Conservation (phyloP, 2,113 vertebrate species). For the Strix aluco region DNA sequence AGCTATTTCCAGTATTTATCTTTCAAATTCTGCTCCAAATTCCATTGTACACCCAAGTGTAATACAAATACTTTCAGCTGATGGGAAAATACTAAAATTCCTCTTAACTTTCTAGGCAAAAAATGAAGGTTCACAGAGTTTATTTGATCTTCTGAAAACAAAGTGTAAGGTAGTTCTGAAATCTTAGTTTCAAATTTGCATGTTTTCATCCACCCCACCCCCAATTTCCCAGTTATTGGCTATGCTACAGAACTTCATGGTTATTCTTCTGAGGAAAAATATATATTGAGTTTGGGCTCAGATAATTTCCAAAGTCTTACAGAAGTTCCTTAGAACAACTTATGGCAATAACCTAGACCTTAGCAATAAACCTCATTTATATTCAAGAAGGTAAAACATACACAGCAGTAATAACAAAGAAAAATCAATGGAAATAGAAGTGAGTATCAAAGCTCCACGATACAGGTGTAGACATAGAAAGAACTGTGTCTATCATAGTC, state of each 20-base stretch:
- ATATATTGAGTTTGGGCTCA: neutral
- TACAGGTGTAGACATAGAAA: neutral
- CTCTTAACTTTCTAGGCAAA: neutral
- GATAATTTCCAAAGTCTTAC: neutral
- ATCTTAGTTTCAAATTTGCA: neutral
- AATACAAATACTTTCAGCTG: neutral
- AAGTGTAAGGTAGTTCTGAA: neutral
- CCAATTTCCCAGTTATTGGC: neutral
- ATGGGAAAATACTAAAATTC: neutral
- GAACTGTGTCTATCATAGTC: neutral
- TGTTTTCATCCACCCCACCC: neutral
- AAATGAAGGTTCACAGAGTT: neutral
- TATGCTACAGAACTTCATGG: neutral
- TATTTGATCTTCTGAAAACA: neutral
- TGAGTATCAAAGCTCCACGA: neutral
- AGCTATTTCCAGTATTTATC: neutral
- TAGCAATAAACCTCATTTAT: neutral
- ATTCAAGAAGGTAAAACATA: neutral
- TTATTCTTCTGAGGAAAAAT: neutral
- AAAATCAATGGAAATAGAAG: constrained; percentile 5
- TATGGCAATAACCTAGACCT: neutral
- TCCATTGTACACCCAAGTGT: neutral
- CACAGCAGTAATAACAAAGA: neutral
- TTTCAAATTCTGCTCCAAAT: neutral
- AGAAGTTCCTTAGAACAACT: neutral